Percentiles rank a stretch among this genome's conserved stretches.
These are phyloP conservation scores for Dryoscopus gambensis DNA, from an alignment of 2,113 vertebrate species.

Conservation along the genomic window DNA sequence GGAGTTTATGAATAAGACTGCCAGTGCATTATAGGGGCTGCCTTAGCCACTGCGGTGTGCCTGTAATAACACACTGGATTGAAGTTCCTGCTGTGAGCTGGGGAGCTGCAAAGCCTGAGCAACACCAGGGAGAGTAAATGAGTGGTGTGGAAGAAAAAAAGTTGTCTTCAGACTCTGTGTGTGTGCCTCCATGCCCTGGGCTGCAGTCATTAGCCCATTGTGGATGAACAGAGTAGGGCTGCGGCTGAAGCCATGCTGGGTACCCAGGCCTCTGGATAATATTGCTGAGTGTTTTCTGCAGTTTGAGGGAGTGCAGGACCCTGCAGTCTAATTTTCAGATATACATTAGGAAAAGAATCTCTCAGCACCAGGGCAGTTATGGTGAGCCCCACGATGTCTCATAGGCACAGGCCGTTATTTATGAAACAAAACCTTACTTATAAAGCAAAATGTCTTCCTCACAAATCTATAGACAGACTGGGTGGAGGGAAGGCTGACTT, in stretches of 20 bases:
- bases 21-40: not conserved
- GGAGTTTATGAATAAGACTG: not conserved
- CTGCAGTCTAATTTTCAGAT: not conserved
- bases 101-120: not conserved
- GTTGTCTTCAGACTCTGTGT: not conserved
- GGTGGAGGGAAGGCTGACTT: not conserved
- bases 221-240: not conserved
- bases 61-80: not conserved
- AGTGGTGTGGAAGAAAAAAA: not conserved
- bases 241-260: rapidly evolving
- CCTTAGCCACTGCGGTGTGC: not conserved
- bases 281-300: not conserved
- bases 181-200: not conserved
- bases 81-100: not conserved
- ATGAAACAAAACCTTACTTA: not conserved
- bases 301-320: not conserved
- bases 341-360: not conserved
- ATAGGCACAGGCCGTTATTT: not conserved
- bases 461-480: not conserved
- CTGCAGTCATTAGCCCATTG: not conserved
- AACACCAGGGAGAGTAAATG: not conserved
- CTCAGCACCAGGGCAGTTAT: not conserved
- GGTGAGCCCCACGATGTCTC: rapidly evolving
- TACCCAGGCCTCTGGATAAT: not conserved
- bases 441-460: not conserved